Evolutionary conservation across 1,140 invertebrate genomes (phyloP), one percentile per base, ranked within the genome.

Genomic region (Drosophila guanche): DNA sequence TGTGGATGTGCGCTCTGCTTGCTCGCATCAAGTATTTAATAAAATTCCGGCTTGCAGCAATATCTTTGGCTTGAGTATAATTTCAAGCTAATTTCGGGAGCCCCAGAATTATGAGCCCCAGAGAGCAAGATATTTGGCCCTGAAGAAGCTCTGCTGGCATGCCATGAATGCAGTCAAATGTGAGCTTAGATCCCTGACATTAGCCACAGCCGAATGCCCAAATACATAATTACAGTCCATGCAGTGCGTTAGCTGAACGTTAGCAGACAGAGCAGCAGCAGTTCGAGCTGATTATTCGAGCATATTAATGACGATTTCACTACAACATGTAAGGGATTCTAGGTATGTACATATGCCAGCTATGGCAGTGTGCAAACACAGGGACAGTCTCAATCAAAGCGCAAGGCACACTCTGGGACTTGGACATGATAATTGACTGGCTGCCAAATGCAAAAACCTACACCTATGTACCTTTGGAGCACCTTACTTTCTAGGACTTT

Each of bases 221-320:
- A 69, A 68, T 68, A 68, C 51, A 46, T 68, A 68, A 68, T 68
- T 68, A 68, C 51, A 33, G 76, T 70, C 37, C 58, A 63, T 76
- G 46, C 27, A 51, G 37, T 6, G 59, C 54, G 58, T 62, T 59
- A 41, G 56, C 57, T 59, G 45, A 68, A 37, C 12, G 10, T 10
- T n/a, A n/a, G 12, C 33, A 37, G 3, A 6, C 27, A 33, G 29
- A 33, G 29, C 27, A 7, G 7, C 7, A 33, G 33, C 33, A 29
- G 78, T 20, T 20, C 16, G 16, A 20, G 1, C 78, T 67, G 57
- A 76, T 81, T 80, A 81, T 29, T 41, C 56, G 45, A 20, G 57
- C 60, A 80, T 68, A 76, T 76, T 81, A 80, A 81, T 73, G 73
- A 77, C 12, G 51, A 48, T 68, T 68, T 56, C 62, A 68, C 40